Base-by-base conservation (phyloP, 2,797 vertebrate species). In the Gambelia wislizenii region DNA sequence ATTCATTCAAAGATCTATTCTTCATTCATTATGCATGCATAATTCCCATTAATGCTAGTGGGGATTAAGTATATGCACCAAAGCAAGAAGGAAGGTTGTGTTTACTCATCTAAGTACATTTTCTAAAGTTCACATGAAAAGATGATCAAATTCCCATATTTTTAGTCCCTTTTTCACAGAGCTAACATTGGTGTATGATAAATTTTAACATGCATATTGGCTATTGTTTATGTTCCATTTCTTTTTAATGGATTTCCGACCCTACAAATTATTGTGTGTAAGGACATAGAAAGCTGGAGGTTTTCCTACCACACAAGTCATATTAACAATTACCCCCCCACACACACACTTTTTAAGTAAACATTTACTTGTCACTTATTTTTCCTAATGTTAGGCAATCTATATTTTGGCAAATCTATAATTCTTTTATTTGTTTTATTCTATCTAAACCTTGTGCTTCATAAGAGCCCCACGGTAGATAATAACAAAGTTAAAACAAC, bases 21-120 rank as follows among this genome's bases (percentile, higher is more conserved):
- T 91, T 74, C 86, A 94, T 92, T 95, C 22, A 91, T 95, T 96
- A 96, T 91, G 95, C 94, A 93, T 94, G 93, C 91, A 92, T 96
- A 96, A 96, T 96, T 96, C 83, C 54, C 90, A 91, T 87, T 96
- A 95, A 94, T 96, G 90, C 87, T 94, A 5, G 82, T 86, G 91
- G 84, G 75, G 91, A 92, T 91, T 95, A 92, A 90, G 92, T 91
- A 88, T 91, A 64, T 80, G 18, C 83, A 14, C 86, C 2, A 82
- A 80, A 54, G 84, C 36, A 81, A 59, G 88, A 75, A 61, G 0
- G 56, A 91, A 91, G 52, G 85, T 91, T 70, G 44, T 88, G 87
- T 95, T 94, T 92, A 85, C 83, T 90, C 22, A 85, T 72, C 86
- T 87, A 67, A 22, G 85, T 84, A 86, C 2, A 39, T 88, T 93